Evolutionary conservation across 2,797 vertebrate species (phyloP).

Genomic region (Meda fulgida): DNA sequence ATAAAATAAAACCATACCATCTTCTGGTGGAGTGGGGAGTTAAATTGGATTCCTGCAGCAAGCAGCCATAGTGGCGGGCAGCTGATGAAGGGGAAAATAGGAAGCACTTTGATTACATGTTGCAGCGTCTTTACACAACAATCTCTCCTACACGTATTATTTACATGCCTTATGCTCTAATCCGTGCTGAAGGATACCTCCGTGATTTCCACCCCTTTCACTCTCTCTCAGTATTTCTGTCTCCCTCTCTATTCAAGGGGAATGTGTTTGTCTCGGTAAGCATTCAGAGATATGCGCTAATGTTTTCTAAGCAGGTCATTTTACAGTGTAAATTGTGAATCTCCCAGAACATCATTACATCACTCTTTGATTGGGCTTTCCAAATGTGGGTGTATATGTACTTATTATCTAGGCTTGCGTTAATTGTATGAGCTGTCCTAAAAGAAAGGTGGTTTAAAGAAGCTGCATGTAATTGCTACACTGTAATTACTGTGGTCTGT

Average conservation of each 20-base stretch:
- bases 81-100: constrained; percentile 85
- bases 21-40: constrained; percentile 82
- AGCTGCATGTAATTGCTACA: not conserved
- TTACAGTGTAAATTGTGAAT: constrained; percentile 76
- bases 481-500: not conserved
- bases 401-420: constrained; percentile 36
- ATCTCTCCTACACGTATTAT: constrained; percentile 82
- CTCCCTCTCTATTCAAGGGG: constrained; percentile 64
- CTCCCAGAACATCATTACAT: constrained; percentile 66
- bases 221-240: constrained; percentile 66
- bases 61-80: constrained; percentile 65
- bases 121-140: constrained; percentile 85
- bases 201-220: constrained; percentile 70
- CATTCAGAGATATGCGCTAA: constrained; percentile 75
- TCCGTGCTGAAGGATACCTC: constrained; percentile 76
- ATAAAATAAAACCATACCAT: constrained; percentile 89
- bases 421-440: constrained; percentile 22
- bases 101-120: constrained; percentile 84
- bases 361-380: constrained; percentile 40
- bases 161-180: constrained; percentile 80
- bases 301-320: constrained; percentile 77
- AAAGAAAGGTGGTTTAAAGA: constrained; percentile 17
- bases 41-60: constrained; percentile 86
- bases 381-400: constrained; percentile 30
- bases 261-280: constrained; percentile 76